Base-by-base conservation (phyloP, 1,140 invertebrate species). In the Ganaspis sp. region DNA sequence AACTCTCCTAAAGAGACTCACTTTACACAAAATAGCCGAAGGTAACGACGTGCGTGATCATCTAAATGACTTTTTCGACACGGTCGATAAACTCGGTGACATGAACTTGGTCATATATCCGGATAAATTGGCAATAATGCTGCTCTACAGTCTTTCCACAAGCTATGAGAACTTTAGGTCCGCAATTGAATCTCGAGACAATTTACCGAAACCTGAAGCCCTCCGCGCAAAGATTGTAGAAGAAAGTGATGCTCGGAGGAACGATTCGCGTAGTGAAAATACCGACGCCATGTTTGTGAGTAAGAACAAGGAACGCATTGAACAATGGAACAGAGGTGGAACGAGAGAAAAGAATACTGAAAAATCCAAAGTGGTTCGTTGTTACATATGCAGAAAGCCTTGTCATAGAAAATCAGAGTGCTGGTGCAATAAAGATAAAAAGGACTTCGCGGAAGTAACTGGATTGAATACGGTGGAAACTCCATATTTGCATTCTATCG, bases 91-190 rank as follows among this genome's bases (percentile, higher is more conserved):
- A 53, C 45, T 81, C 17, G 34, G 37, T 4, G 70, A 72, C 9
- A 80, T 82, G 42, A 69, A 76, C 9, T 42, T 45, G 29, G n/a
- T 42, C n/a, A 17, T 77, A 19, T 69, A 79, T 49, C 34, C 73
- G 19, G 78, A 85, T 78, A 42, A 81, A 42, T 45, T 86, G 0
- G 40, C 82, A 2, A 85, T 85, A 21, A 76, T 85, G 45, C 54
- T 85, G 23, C 40, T 85, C 8, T 82, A 83, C 37, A 86, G 81
- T 75, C 45, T 84, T 8, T 78, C 84, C 19, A 71, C 69, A 0
- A 81, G 49, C 9, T 87, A 54, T 64, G 81, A 85, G 70, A 82
- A 78, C 64, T 85, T 84, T 84, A 53, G 15, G 17, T 53, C 15
- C 15, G 45, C 45, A n/a, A 53, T 53, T 11, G 81, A 86, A 74